Percentiles rank a stretch among this genome's conserved stretches.
Evolutionary conservation across 2,888 invertebrate species (phyloP).

Genomic region (Rhagonycha lutea): DNA sequence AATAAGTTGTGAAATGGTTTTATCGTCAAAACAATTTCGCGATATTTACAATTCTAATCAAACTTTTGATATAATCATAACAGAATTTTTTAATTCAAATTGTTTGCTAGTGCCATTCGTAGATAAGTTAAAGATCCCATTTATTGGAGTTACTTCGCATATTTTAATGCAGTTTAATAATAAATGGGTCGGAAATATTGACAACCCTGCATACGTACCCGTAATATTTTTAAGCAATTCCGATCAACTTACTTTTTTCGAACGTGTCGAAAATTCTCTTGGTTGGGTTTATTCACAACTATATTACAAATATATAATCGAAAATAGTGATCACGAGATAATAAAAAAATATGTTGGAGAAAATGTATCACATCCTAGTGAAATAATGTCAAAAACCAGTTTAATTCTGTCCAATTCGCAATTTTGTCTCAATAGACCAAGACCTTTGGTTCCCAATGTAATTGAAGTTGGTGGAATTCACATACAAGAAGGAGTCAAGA

Average conservation of each 20-base stretch:
- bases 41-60: constrained; percentile 34
- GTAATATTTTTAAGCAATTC: constrained; percentile 51
- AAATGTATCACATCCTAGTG: constrained; percentile 42
- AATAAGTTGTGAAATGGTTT: constrained; percentile 17
- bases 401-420: constrained; percentile 58
- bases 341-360: constrained; percentile 37
- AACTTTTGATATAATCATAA: constrained; percentile 69
- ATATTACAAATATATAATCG: constrained; percentile 1
- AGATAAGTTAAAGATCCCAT: constrained; percentile 61
- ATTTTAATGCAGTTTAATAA: constrained; percentile 56
- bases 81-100: constrained; percentile 74
- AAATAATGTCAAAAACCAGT: constrained; percentile 54
- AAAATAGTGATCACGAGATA: constrained; percentile 25
- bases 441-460: constrained; percentile 55
- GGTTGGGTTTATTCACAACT: constrained; percentile 6
- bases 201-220: constrained; percentile 54
- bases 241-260: constrained; percentile 36
- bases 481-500: constrained; percentile 47
- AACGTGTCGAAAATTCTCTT: constrained; percentile 39
- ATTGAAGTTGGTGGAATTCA: constrained; percentile 62
- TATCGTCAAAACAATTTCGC: constrained; percentile 38
- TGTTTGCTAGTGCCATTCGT: constrained; percentile 66
- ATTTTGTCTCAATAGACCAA: constrained; percentile 53
- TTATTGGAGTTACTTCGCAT: constrained; percentile 59
- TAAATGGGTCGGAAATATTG: constrained; percentile 55